Evolutionary conservation across 2,797 vertebrate genomes (phyloP).

Genomic region (Enteromius anoplus): DNA sequence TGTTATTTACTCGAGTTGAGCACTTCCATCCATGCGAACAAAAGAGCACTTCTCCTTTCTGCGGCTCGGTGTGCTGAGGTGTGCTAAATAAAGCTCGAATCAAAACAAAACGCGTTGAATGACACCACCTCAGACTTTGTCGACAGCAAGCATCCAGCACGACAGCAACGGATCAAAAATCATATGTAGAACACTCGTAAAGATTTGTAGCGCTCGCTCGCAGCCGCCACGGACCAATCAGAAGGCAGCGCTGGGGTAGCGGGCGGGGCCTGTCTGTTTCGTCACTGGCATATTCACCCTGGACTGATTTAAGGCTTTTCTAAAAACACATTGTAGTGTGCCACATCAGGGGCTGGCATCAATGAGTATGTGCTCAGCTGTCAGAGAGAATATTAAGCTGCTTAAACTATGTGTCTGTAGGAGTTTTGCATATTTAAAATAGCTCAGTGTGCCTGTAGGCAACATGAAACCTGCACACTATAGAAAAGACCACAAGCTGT

Average conservation of each 20-base stretch:
- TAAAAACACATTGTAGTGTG: conserved; percentile 14
- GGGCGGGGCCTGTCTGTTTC: conserved; percentile 60
- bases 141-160: conserved; percentile 19
- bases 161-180: conserved; percentile 51
- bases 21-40: conserved; percentile 67
- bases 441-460: conserved; percentile 26
- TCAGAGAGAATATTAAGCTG: conserved; percentile 55
- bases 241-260: conserved; percentile 48
- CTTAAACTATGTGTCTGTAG: conserved; percentile 35
- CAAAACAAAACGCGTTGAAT: background rate
- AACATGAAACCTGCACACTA: conserved; percentile 25
- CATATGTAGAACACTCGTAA: conserved; percentile 63
- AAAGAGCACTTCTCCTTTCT: background rate
- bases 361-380: conserved; percentile 64
- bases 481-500: conserved; percentile 29
- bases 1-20: conserved; percentile 67
- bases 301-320: conserved; percentile 1
- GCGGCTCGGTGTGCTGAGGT: background rate
- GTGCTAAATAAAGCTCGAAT: background rate
- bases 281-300: conserved; percentile 22
- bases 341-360: conserved; percentile 20
- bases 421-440: conserved; percentile 42
- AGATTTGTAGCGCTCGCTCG: conserved; percentile 69
- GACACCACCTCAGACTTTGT: conserved; percentile 8
- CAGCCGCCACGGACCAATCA: conserved; percentile 69